Percentiles rank a stretch among this genome's conserved stretches.
phyloP scores from a whole-genome alignment of 2,113 vertebrate genomes.

The Cochlearius cochlearius region DNA sequence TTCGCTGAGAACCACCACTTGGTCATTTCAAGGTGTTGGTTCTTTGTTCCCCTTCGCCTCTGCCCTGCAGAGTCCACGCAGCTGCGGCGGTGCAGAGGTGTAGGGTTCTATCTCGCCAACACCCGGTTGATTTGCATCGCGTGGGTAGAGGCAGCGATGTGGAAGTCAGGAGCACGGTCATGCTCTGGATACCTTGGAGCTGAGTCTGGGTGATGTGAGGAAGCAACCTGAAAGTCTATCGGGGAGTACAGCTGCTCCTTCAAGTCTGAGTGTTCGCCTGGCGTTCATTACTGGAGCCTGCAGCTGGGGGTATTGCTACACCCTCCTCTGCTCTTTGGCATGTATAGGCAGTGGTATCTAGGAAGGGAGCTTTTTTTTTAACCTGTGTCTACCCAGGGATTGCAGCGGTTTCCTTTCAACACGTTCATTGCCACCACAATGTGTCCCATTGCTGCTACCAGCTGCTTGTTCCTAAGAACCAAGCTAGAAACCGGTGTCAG shows the following conservation, averaged over 20 bases:
- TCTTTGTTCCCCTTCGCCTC: not conserved
- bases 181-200: not conserved
- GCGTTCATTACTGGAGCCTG: fast-evolving
- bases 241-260: not conserved
- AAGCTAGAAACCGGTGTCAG: fast-evolving
- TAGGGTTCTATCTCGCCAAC: not conserved
- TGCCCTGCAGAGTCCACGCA: not conserved
- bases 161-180: not conserved
- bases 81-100: not conserved
- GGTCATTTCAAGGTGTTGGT: not conserved
- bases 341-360: not conserved
- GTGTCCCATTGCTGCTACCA: not conserved
- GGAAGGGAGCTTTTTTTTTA: not conserved
- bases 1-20: not conserved
- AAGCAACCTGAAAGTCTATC: not conserved
- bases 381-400: not conserved
- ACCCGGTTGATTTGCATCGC: fast-evolving
- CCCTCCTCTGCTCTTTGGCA: not conserved
- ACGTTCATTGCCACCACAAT: fast-evolving
- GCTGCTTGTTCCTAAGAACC: not conserved
- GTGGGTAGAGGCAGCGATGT: fast-evolving
- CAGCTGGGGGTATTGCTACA: not conserved
- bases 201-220: not conserved
- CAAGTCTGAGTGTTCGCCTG: not conserved
- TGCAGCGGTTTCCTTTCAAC: not conserved